Percentiles rank a stretch among this genome's conserved stretches.
Conservation (phyloP, 2,113 vertebrate genomes). For the Grus americana region DNA sequence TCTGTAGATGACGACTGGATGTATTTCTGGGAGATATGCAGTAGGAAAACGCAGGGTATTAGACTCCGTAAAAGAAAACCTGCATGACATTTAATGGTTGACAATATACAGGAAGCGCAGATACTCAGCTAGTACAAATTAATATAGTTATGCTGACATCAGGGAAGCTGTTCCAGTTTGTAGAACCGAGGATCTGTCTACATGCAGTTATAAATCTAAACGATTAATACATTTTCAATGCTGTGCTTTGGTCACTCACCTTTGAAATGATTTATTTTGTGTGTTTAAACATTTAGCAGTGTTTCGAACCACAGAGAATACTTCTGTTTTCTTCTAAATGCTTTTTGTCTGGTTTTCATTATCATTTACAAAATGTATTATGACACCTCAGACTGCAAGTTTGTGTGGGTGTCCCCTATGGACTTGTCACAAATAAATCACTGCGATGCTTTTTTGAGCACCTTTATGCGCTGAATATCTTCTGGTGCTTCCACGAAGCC, state of each 20-base stretch:
- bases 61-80: background rate
- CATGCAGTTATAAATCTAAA: background rate
- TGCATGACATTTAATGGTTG: background rate
- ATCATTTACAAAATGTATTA: background rate
- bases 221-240: background rate
- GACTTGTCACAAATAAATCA: constrained; percentile 24
- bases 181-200: background rate
- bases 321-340: background rate
- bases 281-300: background rate
- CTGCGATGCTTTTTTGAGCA: background rate
- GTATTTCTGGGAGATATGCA: background rate
- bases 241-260: background rate
- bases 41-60: background rate
- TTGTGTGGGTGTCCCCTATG: background rate
- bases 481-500: background rate
- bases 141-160: background rate
- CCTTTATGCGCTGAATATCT: background rate
- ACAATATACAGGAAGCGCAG: background rate
- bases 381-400: background rate
- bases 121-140: constrained; percentile 3
- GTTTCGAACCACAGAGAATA: background rate
- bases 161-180: background rate
- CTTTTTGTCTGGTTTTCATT: constrained; percentile 6
- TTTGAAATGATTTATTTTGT: background rate
- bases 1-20: background rate